Conservation (phyloP, 2,113 vertebrate genomes). For the Cochlearius cochlearius region DNA sequence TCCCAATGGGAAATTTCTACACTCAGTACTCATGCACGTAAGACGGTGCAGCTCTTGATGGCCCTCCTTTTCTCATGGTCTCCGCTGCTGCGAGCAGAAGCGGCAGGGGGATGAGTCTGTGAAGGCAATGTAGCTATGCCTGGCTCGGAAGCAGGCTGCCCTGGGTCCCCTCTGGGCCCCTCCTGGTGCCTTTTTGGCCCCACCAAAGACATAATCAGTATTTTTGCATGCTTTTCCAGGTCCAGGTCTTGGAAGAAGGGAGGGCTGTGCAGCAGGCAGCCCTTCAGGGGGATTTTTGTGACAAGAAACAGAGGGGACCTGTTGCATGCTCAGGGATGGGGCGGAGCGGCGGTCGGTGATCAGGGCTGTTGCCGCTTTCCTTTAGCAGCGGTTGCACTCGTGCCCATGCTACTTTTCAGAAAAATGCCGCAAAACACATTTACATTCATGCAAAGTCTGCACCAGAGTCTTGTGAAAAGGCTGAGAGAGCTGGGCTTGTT, state of each 20-base stretch:
- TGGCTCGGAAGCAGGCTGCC: not conserved
- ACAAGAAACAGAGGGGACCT: not conserved
- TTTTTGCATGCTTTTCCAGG: not conserved
- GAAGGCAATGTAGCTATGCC: not conserved
- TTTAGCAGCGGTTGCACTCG: not conserved
- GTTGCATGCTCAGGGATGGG: not conserved
- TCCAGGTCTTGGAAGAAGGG: not conserved
- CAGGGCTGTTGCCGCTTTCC: rapidly evolving
- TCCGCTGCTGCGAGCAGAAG: not conserved
- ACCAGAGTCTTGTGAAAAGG: too few relatives aligned
- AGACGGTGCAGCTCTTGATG: not conserved
- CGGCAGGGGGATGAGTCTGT: rapidly evolving
- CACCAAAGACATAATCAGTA: not conserved
- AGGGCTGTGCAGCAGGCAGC: not conserved
- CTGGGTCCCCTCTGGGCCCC: not conserved
- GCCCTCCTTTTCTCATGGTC: not conserved
- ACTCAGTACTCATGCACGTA: not conserved
- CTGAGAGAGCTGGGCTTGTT: too few relatives aligned
- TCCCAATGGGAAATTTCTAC: not conserved
- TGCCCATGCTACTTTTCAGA: not conserved
- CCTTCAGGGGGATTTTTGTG: rapidly evolving
- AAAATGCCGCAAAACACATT: not conserved
- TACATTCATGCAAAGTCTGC: not conserved
- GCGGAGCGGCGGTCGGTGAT: rapidly evolving
- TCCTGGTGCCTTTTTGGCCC: not conserved